phyloP scores from a whole-genome alignment of 2,888 invertebrate genomes.

The Oligia latruncula region DNA sequence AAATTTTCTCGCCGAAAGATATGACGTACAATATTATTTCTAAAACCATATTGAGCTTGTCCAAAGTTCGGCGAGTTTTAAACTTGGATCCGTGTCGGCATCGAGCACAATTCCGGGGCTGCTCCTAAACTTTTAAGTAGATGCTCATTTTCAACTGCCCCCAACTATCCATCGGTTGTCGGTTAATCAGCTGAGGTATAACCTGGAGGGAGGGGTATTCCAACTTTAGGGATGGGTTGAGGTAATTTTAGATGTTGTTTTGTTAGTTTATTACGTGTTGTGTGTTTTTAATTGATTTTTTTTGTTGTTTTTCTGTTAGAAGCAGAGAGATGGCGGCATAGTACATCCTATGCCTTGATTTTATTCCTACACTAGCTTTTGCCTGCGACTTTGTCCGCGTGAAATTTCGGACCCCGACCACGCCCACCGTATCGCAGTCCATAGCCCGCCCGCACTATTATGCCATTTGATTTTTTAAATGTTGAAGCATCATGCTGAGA shows the following conservation, averaged over 20 bases:
- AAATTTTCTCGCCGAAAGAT: background rate
- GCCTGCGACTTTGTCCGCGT: too few species aligned
- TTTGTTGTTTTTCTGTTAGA: background rate
- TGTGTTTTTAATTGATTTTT: conserved; percentile 15
- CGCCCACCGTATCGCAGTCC: too few species aligned
- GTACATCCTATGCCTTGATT: background rate
- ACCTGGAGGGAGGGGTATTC: conserved; percentile 39
- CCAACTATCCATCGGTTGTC: conserved; percentile 62
- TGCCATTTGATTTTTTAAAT: too few species aligned
- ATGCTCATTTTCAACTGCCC: conserved; percentile 71
- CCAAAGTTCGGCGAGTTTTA: conserved; percentile 41
- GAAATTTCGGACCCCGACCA: too few species aligned
- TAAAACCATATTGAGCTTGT: conserved; percentile 27
- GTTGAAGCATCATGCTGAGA: too few species aligned
- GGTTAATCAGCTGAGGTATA: conserved; percentile 64
- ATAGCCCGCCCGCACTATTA: too few species aligned
- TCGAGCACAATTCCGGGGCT: conserved; percentile 43
- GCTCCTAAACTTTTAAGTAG: conserved; percentile 68
- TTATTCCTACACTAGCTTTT: background rate
- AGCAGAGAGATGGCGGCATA: background rate
- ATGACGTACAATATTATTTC: conserved; percentile 17
- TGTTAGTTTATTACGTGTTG: conserved; percentile 39
- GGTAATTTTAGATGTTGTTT: conserved; percentile 52
- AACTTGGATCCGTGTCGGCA: conserved; percentile 55
- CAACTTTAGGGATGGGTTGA: conserved; percentile 38